phyloP scores from a whole-genome alignment of 2,113 vertebrate species.

The Muntiacus reevesi region DNA sequence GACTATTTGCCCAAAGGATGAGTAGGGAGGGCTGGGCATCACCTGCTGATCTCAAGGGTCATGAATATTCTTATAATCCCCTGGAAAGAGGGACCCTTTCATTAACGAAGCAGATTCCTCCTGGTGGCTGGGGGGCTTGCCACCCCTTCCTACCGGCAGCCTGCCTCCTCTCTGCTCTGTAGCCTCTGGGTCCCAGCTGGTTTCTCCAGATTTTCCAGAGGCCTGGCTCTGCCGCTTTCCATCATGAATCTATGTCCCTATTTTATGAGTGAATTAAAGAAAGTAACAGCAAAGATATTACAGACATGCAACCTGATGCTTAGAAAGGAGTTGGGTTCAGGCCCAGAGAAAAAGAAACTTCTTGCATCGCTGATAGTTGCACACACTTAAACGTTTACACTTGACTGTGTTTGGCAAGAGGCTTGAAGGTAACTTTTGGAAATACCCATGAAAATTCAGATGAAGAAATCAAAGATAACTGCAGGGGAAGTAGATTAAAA shows the following conservation, averaged over 20 bases:
- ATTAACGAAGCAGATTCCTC: constrained; percentile 68
- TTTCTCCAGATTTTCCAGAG: background rate
- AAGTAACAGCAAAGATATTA: background rate
- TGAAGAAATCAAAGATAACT: background rate
- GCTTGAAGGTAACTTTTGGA: background rate
- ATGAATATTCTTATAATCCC: constrained; percentile 96
- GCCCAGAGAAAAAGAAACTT: too few relatives aligned
- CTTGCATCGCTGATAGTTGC: accelerated
- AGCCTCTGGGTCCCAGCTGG: background rate
- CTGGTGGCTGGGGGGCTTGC: background rate
- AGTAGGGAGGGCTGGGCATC: constrained; percentile 86
- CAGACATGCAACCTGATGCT: background rate
- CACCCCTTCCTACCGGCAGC: background rate
- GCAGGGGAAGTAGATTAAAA: background rate
- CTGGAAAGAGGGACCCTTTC: constrained; percentile 80
- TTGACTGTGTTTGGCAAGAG: background rate
- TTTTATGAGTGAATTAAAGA: background rate
- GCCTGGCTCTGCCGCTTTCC: background rate
- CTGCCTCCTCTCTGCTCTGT: background rate
- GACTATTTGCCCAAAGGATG: constrained; percentile 96
- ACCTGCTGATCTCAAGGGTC: constrained; percentile 93
- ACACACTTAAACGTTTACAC: accelerated
- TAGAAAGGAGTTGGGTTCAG: background rate
- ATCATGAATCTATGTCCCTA: background rate
- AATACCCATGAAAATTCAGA: background rate